Conservation (phyloP, 2,113 vertebrate genomes). For the Anoplopoma fimbria region DNA sequence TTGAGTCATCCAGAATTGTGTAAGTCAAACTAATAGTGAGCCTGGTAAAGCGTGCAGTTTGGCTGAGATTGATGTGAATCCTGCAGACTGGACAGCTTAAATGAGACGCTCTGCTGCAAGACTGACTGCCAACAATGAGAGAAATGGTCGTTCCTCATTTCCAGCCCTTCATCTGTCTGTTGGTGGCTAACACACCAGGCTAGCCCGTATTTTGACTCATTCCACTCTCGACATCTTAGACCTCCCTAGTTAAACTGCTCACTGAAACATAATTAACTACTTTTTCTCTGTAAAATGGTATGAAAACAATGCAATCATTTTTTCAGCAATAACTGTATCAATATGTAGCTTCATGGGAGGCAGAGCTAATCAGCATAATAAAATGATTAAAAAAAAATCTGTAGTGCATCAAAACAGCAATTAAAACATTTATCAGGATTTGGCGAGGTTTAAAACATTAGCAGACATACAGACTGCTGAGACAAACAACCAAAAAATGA, state of each 20-base stretch:
- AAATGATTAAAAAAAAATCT: constrained; percentile 40
- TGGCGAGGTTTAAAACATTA: constrained; percentile 17
- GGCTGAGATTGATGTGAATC: constrained; percentile 21
- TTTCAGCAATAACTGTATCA: constrained; percentile 17
- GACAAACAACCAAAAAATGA: constrained; percentile 9
- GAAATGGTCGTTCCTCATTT: constrained; percentile 32
- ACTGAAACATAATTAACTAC: constrained; percentile 4
- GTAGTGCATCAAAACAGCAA: constrained; percentile 34
- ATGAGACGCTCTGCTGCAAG: constrained; percentile 8
- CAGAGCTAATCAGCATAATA: constrained; percentile 40
- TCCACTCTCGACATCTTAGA: constrained; percentile 12
- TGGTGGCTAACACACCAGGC: constrained; percentile 1
- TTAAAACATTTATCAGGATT: constrained; percentile 46
- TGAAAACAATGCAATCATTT: constrained; percentile 33
- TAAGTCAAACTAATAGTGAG: constrained; percentile 11
- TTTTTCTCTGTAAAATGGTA: constrained; percentile 14
- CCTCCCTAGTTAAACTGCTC: constrained; percentile 3
- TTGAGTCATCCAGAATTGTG: constrained; percentile 16
- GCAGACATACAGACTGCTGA: constrained; percentile 13
- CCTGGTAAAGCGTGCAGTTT: constrained; percentile 7
- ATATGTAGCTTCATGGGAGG: constrained; percentile 34
- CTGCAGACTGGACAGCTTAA: constrained; percentile 24
- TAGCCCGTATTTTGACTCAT: constrained; percentile 3
- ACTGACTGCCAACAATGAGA: constrained; percentile 39
- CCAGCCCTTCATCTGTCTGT: constrained; percentile 18